Percentiles rank a stretch among this genome's conserved stretches.
Conservation (phyloP, 1,140 invertebrate genomes). For the Oryzaephilus surinamensis region DNA sequence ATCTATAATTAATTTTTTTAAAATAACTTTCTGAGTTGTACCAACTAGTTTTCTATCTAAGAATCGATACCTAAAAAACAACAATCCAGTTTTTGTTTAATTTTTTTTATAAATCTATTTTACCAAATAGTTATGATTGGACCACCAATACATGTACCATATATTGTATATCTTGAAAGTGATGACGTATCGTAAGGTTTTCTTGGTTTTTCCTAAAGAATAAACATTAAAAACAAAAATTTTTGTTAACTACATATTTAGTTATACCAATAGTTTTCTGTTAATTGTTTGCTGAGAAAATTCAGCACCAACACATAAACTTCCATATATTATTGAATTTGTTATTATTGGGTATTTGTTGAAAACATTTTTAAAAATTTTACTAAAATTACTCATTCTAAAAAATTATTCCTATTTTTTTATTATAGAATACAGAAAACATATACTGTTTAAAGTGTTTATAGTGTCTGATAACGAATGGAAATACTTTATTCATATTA, state of each 20-base stretch:
- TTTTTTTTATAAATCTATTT: slow-evolving; percentile 5
- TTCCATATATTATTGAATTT: slow-evolving; percentile 15
- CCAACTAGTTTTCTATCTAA: slow-evolving; percentile 59
- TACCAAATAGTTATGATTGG: slow-evolving; percentile 53
- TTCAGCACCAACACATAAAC: slow-evolving; percentile 46
- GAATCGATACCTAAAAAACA: slow-evolving; percentile 60
- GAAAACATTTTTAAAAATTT: no score
- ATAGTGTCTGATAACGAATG: no score
- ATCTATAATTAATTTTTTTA: slow-evolving; percentile 63
- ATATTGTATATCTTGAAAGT: slow-evolving; percentile 46
- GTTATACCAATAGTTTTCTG: slow-evolving; percentile 49
- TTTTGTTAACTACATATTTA: slow-evolving; percentile 22
- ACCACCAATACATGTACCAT: slow-evolving; percentile 48
- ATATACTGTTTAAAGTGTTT: no score
- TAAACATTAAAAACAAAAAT: slow-evolving; percentile 5
- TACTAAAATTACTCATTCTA: no score
- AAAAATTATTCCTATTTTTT: no score
- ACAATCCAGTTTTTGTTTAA: neutral
- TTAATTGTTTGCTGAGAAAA: slow-evolving; percentile 63
- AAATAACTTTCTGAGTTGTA: slow-evolving; percentile 47
- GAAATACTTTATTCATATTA: no score
- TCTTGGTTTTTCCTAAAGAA: slow-evolving; percentile 31
- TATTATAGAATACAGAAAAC: no score
- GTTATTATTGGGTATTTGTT: slow-evolving; percentile 11
- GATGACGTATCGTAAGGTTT: slow-evolving; percentile 43